Evolutionary conservation across 2,888 invertebrate species (phyloP), one percentile per base, ranked within the genome.

Genomic region (Cheilosia grossa): DNA sequence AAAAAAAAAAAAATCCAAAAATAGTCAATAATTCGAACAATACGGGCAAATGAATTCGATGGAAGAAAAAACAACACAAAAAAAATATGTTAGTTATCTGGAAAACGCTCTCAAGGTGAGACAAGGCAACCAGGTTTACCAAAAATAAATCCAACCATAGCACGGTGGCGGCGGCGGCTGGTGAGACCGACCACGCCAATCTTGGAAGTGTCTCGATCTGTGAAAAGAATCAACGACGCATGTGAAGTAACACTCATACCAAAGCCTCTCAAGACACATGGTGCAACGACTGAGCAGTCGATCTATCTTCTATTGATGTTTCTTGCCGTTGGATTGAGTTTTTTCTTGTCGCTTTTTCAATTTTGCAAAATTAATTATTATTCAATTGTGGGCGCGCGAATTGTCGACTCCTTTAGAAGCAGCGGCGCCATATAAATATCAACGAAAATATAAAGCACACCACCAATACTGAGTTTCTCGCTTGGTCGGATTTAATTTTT

Each of bases 341-440:
- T 59, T 59, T 24, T 49, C 51, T 53, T 51, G 40, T 51, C 33
- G 33, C 33, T 5, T 56, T 51, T 49, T 44, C 6, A 37, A 19
- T 47, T 83, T 74, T 59, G 64, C 66, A 74, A 75, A 85, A 66
- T 69, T 73, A 82, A 85, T 85, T 85, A 75, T 75, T 85, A 80
- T 83, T 83, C 75, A 81, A 72, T 81, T 81, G 85, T 85, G 85
- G 85, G 85, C 81, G 85, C 81, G 67, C 70, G 72, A 80, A 85
- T 77, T 81, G 83, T 79, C 74, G 83, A 74, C 83, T 83, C 79
- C 79, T 79, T 83, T 74, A 79, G 79, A 74, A 83, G 79, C 69
- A 64, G 74, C 83, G 83, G 74, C 79, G 83, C 74, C 82, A 78
- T 82, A 82, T 82, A 82, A 73, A 73, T 73, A 73, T 78, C 56